Evolutionary conservation across 2,888 invertebrate genomes (phyloP), one percentile per base, ranked within the genome.

Genomic region (Hemistola chrysoprasaria): DNA sequence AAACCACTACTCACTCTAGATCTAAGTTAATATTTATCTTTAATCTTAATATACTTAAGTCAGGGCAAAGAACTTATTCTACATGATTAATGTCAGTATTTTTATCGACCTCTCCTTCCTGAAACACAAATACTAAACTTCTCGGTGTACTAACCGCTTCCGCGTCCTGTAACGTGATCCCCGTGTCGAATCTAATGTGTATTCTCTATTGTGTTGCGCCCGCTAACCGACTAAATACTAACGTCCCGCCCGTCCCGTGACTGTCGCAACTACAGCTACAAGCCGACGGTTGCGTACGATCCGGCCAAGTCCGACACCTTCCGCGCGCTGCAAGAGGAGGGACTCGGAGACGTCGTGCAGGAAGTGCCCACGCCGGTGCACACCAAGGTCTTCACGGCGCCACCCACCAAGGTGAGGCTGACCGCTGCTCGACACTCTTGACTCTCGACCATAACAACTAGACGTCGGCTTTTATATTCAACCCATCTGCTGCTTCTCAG

Each of bases 271-370:
- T 16, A 4, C 78, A 91, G 91, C 68, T 82, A 87, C 79, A 93
- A 92, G 91, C 93, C 93, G 79, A 92, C 94, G 56, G 83, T 93
- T 75, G 92, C 91, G 75, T 97, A 94, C 91, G 96, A 97, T 91
- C 96, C 96, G 60, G 93, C 95, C 77, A 93, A 94, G 90, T 96
- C 96, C 73, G 96, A 96, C 82, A 95, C 96, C 43, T 96, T 92
- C 91, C 94, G 93, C 90, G 95, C 95, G 67, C 92, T 97, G 52
- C 95, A 95, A 82, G 96, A 96, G 82, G 92, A 93, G 56, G 92
- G 92, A 59, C 80, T 90, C 32, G 93, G 92, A 51, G 92, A 91
- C 71, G 77, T 82, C 37, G 87, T 92, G 58, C 93, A 92, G 49
- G 95, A 95, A 83, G 92, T 94, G 62, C 91, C 91, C 58, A 89